These are phyloP conservation scores for Beaufortia kweichowensis DNA, from an alignment of 2,113 vertebrate species.

Conservation along the genomic window DNA sequence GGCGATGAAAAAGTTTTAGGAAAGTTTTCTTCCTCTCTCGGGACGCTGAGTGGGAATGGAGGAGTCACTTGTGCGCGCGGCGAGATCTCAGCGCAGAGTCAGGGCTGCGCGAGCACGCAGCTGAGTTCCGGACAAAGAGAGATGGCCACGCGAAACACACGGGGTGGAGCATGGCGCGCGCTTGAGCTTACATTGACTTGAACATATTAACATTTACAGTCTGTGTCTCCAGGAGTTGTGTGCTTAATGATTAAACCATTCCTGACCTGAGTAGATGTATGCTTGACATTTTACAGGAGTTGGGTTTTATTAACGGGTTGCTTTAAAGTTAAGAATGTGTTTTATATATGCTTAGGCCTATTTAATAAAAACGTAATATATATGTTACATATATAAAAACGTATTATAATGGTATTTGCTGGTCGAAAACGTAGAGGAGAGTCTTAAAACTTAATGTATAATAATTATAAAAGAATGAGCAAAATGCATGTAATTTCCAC, in stretches of 20 bases:
- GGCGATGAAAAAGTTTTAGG: constrained; percentile 10
- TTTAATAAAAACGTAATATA: too few relatives aligned
- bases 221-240: background rate
- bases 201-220: background rate
- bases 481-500: too few relatives aligned
- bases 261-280: background rate
- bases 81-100: constrained; percentile 47
- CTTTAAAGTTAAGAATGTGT: background rate
- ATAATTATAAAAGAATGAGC: too few relatives aligned
- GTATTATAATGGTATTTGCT: too few relatives aligned
- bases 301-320: background rate
- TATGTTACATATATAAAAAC: too few relatives aligned
- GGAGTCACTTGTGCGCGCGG: constrained; percentile 34
- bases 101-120: constrained; percentile 56
- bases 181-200: constrained; percentile 26
- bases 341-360: too few relatives aligned
- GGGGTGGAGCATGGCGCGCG: constrained; percentile 71
- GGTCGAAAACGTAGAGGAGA: too few relatives aligned
- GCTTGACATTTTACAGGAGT: background rate
- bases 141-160: constrained; percentile 68
- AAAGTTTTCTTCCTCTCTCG: constrained; percentile 9
- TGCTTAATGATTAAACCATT: background rate
- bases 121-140: constrained; percentile 72
- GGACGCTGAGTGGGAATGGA: constrained; percentile 57
- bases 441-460: too few relatives aligned